Conservation (phyloP, 1,140 invertebrate genomes). For the Lutraria rhynchaena region DNA sequence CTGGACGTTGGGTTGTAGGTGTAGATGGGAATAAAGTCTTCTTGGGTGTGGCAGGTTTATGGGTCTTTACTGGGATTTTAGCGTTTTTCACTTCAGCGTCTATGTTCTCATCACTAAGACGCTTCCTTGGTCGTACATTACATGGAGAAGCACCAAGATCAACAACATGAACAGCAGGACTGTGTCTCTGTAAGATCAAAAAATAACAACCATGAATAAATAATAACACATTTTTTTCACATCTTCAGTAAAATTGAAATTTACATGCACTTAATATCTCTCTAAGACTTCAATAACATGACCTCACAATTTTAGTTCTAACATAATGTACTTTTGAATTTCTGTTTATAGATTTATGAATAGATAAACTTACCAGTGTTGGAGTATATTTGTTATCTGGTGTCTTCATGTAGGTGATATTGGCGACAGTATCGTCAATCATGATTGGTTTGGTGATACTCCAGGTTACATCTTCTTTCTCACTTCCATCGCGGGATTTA, state of each 20-base stretch:
- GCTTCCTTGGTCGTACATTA: conserved; percentile 55
- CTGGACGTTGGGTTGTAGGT: conserved; percentile 51
- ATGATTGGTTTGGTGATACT: conserved; percentile 60
- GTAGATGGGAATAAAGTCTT: conserved; percentile 47
- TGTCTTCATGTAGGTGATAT: conserved; percentile 43
- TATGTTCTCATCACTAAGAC: conserved; percentile 61
- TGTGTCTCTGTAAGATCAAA: conserved; percentile 59
- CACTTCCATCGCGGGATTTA: conserved; percentile 50
- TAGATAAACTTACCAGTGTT: conserved; percentile 24
- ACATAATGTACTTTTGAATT: too few relatives aligned
- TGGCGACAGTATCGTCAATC: conserved; percentile 58
- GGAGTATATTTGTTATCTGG: conserved; percentile 43
- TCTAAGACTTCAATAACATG: too few relatives aligned
- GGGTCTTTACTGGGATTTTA: conserved; percentile 56
- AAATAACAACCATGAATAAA: not conserved
- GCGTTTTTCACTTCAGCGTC: conserved; percentile 49
- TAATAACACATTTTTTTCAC: too few relatives aligned
- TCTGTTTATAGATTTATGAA: too few relatives aligned
- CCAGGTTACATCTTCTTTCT: conserved; percentile 58
- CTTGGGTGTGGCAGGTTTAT: conserved; percentile 28
- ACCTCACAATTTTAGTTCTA: too few relatives aligned
- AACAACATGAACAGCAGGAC: conserved; percentile 64
- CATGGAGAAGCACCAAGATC: conserved; percentile 22
- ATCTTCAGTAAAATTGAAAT: too few relatives aligned
- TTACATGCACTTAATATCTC: too few relatives aligned